Evolutionary conservation across 2,797 vertebrate species (phyloP), one percentile per base, ranked within the genome.

Genomic region (Epinephelus coioides): DNA sequence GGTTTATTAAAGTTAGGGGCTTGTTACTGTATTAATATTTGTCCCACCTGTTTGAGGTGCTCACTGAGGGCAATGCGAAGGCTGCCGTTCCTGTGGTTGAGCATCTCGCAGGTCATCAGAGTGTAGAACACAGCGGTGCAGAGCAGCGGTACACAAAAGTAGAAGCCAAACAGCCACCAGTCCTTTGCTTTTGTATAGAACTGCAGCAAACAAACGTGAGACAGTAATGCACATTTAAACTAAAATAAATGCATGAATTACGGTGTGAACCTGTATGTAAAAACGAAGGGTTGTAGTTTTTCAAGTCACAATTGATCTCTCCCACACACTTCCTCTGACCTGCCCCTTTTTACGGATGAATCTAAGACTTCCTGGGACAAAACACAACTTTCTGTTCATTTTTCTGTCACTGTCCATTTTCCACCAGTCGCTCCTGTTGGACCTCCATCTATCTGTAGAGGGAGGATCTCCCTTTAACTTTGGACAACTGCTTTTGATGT

Each of bases 151-250:
- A 99, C 94, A 53, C 97, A 98, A 86, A 99, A 99, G 87, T 99
- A 99, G 93, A 98, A 98, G 47, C 97, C 97, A 38, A 99, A 99
- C 49, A 99, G 91, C 98, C 98, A 99, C 98, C 98, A 99, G 82
- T 97, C 97, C 90, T 99, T 99, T 44, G 88, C 95, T 0, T 95
- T n/a, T 69, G 67, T 94, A 69, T 99, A 99, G 83, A 96, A 95
- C 98, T 99, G 84, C 9, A 74, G 46, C 12, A 19, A 76, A 1
- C 8, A 68, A 15, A 76, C 0, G 3, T 43, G 5, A 51, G 30
- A 18, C 0, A 21, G 11, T 60, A 1, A 19, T 3, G 55, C 44
- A 44, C 2, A 55, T 46, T 51, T 18, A 60, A 73, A 59, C 3
- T 62, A 5, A 60, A 67, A 19, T n/a, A 46, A 62, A 66, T 27